Evolutionary conservation across 1,140 invertebrate species (phyloP).

Genomic region (Drosophila saltans): DNA sequence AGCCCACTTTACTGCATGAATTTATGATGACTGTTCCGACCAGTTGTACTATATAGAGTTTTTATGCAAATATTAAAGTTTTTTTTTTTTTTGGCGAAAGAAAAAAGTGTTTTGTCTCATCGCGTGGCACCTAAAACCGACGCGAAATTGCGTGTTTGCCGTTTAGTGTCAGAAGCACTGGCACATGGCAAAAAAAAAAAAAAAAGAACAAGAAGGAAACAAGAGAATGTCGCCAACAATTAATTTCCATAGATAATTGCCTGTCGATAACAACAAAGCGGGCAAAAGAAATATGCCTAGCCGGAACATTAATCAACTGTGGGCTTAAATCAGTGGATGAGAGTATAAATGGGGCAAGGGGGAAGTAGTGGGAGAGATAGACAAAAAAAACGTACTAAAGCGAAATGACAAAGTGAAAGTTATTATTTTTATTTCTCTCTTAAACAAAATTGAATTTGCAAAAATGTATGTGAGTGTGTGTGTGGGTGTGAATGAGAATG

Average conservation of each 20-base stretch:
- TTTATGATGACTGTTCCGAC: constrained; percentile 44
- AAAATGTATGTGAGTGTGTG: constrained; percentile 37
- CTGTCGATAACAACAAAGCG: constrained; percentile 64
- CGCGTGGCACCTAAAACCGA: constrained; percentile 5
- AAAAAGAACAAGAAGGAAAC: constrained; percentile 21
- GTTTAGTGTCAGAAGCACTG: constrained; percentile 41
- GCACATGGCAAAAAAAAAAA: constrained; percentile 53
- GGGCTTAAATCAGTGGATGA: constrained; percentile 55
- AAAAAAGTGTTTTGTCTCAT: neutral
- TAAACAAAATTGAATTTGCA: constrained; percentile 68
- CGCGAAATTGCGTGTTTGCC: constrained; percentile 43
- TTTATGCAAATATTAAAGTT: constrained; percentile 54
- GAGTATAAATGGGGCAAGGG: neutral
- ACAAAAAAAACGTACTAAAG: constrained; percentile 25
- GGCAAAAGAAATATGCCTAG: constrained; percentile 25
- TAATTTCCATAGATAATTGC: constrained; percentile 74
- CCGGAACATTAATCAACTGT: constrained; percentile 64
- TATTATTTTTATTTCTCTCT: constrained; percentile 68
- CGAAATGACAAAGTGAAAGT: constrained; percentile 58
- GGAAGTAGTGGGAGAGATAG: neutral
- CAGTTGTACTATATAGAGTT: constrained; percentile 40
- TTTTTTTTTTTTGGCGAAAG: constrained; percentile 1
- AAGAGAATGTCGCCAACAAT: constrained; percentile 51
- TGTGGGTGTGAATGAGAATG: constrained; percentile 22
- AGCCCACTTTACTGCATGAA: constrained; percentile 48